Percentiles rank a stretch among this genome's conserved stretches.
These are phyloP conservation scores for Equus quagga DNA, from an alignment of 2,113 vertebrate species.

Conservation along the genomic window DNA sequence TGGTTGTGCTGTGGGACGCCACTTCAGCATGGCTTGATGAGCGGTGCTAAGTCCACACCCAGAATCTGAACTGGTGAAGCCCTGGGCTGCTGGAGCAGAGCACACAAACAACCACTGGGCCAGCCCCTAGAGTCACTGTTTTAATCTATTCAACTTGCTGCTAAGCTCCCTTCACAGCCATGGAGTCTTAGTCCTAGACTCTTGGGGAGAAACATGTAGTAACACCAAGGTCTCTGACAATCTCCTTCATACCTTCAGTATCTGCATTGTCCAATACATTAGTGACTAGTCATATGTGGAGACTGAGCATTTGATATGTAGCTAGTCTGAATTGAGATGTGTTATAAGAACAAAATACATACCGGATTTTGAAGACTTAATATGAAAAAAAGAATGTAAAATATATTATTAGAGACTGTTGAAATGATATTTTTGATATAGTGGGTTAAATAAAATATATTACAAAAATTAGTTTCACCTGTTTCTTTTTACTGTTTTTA, in stretches of 20 bases:
- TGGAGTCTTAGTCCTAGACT: neutral
- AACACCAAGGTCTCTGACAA: neutral
- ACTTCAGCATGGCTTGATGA: too few species aligned
- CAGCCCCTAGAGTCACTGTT: neutral
- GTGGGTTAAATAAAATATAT: neutral
- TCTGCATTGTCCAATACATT: neutral
- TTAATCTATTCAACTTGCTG: neutral
- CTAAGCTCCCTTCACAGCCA: neutral
- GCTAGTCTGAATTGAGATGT: neutral
- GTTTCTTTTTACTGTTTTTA: neutral
- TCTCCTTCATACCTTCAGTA: neutral
- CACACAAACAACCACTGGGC: too few species aligned
- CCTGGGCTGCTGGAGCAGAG: too few species aligned
- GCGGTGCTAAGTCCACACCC: too few species aligned
- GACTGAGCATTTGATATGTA: neutral
- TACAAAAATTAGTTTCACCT: neutral
- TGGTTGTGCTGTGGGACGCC: too few species aligned
- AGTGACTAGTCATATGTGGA: neutral
- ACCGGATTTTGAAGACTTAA: neutral
- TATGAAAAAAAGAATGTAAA: slow-evolving; percentile 3
- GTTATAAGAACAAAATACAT: neutral
- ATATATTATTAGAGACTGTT: neutral
- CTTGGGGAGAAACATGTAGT: neutral
- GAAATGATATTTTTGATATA: neutral
- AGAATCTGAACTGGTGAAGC: too few species aligned